Conservation (phyloP, 2,888 invertebrate genomes). For the Dolomedes plantarius region DNA sequence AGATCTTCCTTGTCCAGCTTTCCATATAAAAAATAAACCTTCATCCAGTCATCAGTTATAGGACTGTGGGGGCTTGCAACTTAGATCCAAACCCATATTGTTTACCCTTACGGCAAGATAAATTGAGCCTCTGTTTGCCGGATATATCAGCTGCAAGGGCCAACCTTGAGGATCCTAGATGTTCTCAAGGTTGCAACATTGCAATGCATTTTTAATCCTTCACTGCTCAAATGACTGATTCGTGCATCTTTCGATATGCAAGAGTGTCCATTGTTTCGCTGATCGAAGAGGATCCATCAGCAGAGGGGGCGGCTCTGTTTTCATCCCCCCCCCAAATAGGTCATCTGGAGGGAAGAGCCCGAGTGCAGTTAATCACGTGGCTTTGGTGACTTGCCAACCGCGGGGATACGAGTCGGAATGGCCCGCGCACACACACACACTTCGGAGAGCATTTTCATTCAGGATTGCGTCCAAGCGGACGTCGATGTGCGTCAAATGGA, state of each 20-base stretch:
- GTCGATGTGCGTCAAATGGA: constrained; percentile 58
- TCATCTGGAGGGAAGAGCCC: constrained; percentile 37
- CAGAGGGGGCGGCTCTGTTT: no score
- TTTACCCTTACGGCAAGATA: no score
- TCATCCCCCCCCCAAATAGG: constrained; percentile 28
- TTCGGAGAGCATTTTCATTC: constrained; percentile 39
- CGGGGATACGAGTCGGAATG: background rate
- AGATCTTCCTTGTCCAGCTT: no score
- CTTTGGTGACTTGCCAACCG: constrained; percentile 60
- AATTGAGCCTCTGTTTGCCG: no score
- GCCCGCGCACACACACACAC: background rate
- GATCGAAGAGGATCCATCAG: background rate
- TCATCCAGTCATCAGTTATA: no score
- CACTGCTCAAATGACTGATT: background rate
- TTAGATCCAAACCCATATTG: no score
- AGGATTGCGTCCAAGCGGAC: constrained; percentile 1
- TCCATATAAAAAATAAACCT: no score
- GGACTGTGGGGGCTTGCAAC: no score
- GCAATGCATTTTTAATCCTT: no score
- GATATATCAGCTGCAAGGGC: no score
- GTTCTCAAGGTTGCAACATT: no score
- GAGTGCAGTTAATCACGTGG: constrained; percentile 48
- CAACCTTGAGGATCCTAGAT: no score
- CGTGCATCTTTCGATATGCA: background rate
- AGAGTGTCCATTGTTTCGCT: background rate